These are phyloP conservation scores for Stercorarius parasiticus DNA, from an alignment of 2,113 vertebrate genomes.

Conservation along the genomic window DNA sequence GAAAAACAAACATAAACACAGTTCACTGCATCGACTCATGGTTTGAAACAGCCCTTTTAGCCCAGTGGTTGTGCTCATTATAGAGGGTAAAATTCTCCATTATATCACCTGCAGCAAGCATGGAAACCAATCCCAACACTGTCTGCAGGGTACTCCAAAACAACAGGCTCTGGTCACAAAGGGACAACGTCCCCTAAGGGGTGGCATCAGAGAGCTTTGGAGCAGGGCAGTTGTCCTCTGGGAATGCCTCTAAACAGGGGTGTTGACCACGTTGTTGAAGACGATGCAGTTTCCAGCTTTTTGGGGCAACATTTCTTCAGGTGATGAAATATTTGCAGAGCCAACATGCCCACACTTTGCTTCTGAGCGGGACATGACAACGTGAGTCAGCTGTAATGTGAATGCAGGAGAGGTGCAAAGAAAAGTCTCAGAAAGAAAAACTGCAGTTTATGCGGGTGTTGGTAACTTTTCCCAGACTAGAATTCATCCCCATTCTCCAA, in stretches of 20 bases:
- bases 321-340: background rate
- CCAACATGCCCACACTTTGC: fast-evolving
- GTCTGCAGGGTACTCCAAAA: background rate
- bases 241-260: background rate
- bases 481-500: background rate
- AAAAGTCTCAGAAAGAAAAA: background rate
- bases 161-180: background rate
- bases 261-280: background rate
- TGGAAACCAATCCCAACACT: background rate
- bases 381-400: background rate
- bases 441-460: background rate
- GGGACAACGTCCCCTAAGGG: too few species aligned
- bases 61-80: background rate
- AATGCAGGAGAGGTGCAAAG: background rate
- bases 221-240: background rate
- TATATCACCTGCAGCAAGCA: background rate
- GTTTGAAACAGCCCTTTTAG: background rate
- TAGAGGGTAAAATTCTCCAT: background rate
- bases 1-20: background rate
- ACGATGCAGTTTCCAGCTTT: background rate
- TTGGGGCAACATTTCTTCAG: background rate
- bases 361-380: fast-evolving
- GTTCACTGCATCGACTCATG: background rate
- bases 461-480: background rate
- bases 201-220: background rate